Evolutionary conservation across 2,888 invertebrate species (phyloP).

Genomic region (Parnassius smintheus): DNA sequence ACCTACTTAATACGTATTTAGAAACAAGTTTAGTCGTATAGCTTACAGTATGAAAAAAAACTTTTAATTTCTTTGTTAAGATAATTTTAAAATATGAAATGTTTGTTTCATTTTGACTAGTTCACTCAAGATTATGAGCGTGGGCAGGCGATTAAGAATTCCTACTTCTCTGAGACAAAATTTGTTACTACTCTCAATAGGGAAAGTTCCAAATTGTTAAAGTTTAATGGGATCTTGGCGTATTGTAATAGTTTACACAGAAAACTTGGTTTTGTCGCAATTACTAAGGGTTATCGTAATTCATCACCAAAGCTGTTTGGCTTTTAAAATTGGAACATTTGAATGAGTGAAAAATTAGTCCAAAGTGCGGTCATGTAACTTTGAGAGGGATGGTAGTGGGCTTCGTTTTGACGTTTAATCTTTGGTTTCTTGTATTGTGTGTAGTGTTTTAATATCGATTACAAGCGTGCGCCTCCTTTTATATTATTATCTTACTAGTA

Average conservation of each 20-base stretch:
- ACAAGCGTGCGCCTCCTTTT: no score
- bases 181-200: slow-evolving; percentile 24
- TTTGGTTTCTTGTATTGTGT: no score
- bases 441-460: no score
- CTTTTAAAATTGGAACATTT: slow-evolving; percentile 4
- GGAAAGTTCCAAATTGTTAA: slow-evolving; percentile 26
- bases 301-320: slow-evolving; percentile 20
- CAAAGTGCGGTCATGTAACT: no score
- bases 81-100: background rate
- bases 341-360: background rate
- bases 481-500: no score
- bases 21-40: no score
- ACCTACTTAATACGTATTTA: no score
- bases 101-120: background rate
- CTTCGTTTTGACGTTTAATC: no score
- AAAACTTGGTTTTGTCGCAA: slow-evolving; percentile 25
- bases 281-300: slow-evolving; percentile 21
- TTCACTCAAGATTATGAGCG: slow-evolving; percentile 6
- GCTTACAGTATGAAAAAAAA: no score
- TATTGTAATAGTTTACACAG: slow-evolving; percentile 26
- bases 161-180: slow-evolving; percentile 19
- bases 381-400: no score
- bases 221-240: slow-evolving; percentile 26
- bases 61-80: no score
- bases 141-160: slow-evolving; percentile 15